These are phyloP conservation scores for Scaptomyza caliginosa DNA, from an alignment of 2,888 invertebrate species.

Conservation along the genomic window DNA sequence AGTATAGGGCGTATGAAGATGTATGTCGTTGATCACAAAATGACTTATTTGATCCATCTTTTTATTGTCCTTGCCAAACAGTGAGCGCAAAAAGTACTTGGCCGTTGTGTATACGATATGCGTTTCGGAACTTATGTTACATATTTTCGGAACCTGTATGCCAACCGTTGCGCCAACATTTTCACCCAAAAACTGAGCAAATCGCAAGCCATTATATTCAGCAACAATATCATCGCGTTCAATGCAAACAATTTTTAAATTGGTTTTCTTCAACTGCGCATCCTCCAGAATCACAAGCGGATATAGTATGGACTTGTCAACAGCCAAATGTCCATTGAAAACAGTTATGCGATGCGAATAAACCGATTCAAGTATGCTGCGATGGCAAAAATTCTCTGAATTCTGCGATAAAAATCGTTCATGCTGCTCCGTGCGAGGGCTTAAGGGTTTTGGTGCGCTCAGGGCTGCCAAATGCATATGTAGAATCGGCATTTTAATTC, in stretches of 20 bases:
- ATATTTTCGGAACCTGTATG: constrained; percentile 41
- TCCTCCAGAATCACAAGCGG: constrained; percentile 55
- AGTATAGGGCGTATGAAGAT: constrained; percentile 54
- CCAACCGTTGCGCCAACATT: constrained; percentile 59
- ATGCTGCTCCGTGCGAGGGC: constrained; percentile 5
- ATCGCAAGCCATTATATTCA: constrained; percentile 42
- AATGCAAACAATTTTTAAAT: constrained; percentile 47
- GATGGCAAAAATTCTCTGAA: neutral
- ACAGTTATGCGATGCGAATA: constrained; percentile 44
- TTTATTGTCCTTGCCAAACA: constrained; percentile 21
- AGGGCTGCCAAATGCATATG: constrained; percentile 8
- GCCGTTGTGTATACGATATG: constrained; percentile 57
- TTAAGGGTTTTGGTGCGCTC: neutral
- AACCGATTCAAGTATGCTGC: constrained; percentile 31
- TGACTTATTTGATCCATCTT: constrained; percentile 49
- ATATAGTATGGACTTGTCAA: constrained; percentile 50
- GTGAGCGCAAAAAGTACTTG: constrained; percentile 39
- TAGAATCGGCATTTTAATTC: constrained; percentile 2
- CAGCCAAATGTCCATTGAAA: constrained; percentile 30
- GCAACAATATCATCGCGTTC: constrained; percentile 54
- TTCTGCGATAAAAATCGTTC: neutral
- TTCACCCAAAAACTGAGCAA: constrained; percentile 49
- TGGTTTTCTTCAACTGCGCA: constrained; percentile 22
- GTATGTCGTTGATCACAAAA: constrained; percentile 58
- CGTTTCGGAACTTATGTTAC: constrained; percentile 37